Evolutionary conservation across 2,797 vertebrate species (phyloP), one percentile per base, ranked within the genome.

Genomic region (Yasuhikotakia modesta): DNA sequence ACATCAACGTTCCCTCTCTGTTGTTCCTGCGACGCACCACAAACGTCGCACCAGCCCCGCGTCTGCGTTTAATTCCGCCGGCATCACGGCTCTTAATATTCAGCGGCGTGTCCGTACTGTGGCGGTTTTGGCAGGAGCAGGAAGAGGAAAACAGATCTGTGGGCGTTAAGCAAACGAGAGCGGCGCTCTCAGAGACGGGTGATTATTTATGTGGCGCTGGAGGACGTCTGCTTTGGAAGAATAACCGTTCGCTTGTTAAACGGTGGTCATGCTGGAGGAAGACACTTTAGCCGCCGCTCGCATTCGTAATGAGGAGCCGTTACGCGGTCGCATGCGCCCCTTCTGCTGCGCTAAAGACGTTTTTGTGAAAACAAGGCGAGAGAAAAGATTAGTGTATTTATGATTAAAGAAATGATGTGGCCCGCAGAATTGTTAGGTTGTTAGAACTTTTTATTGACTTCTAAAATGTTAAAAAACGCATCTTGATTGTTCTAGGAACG

Each of bases 261-360:
- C 27, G 22, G 45, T 32, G 71, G 13, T 39, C 71, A 30, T 16
- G 24, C 13, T 57, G 19, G 16, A 39, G 50, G 53, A 32, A 17
- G 68, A 55, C 70, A 71, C 70, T 45, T 4, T 22, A 11, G 19
- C 13, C 2, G 53, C 21, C 5, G 53, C 50, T 68, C 70, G 61
- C 48, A 50, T 63, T 52, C 67, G 68, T 72, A 61, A 61, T 69
- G 50, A 58, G 48, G 22, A 43, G 17, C 22, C 8, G 21, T 35
- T 39, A 65, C 35, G 27, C 55, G 48, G 19, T 30, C 65, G 21
- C 32, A 24, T 32, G 81, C 78, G 70, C n/a, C n/a, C n/a, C n/a
- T n/a, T n/a, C n/a, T n/a, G 85, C 68, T 52, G 73, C 81, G 84
- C 80, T 87, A 89, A 84, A 84, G 81, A 79, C 83, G 80, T 48